A percentile compares a stretch with the other conserved stretches of the same genome.
Conservation (phyloP, 2,797 vertebrate species). For the Crocodylus rhombifer region DNA sequence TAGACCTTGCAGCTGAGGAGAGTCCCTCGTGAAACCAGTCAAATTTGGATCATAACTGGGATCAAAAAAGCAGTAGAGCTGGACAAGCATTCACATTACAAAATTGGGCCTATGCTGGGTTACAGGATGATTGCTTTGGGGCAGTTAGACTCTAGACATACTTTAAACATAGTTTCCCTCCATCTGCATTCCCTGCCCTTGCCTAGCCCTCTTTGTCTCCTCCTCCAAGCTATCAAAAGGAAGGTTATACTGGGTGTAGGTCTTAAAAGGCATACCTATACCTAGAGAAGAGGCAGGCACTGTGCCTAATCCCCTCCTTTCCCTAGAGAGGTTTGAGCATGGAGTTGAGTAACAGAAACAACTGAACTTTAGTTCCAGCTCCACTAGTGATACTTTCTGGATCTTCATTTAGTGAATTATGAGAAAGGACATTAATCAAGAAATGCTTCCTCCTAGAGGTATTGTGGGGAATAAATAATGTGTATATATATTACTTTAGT, state of each 20-base stretch:
- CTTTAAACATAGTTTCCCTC: neutral
- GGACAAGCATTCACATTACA: fast-evolving
- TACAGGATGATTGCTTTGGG: no score
- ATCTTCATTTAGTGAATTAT: neutral
- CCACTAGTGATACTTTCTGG: no score
- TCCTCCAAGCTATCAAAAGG: neutral
- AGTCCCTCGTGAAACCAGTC: neutral
- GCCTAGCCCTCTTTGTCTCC: no score
- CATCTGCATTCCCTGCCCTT: neutral
- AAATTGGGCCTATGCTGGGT: neutral
- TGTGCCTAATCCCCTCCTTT: neutral
- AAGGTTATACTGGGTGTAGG: no score
- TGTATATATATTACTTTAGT: neutral
- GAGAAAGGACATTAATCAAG: neutral
- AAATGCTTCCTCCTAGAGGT: neutral
- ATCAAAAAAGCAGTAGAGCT: no score
- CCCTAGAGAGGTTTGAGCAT: neutral
- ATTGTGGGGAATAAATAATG: neutral
- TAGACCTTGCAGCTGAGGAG: neutral
- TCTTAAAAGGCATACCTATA: no score
- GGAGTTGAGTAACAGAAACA: neutral
- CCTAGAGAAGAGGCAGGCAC: neutral
- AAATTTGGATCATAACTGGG: no score
- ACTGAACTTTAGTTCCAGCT: neutral
- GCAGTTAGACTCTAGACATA: neutral